Evolutionary conservation across 2,113 vertebrate species (phyloP).

Genomic region (Syngnathus floridae): DNA sequence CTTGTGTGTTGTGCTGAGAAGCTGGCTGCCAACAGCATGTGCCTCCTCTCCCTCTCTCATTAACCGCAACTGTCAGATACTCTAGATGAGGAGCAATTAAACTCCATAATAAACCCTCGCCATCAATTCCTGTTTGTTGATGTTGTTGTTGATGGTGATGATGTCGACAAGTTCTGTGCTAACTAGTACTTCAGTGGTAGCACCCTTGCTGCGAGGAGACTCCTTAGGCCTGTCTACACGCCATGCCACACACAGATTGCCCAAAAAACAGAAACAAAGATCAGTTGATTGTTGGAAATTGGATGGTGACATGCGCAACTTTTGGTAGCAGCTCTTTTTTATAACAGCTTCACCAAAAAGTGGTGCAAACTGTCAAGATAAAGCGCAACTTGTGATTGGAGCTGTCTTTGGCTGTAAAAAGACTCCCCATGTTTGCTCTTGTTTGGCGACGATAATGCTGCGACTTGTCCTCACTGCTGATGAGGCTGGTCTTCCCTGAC

Average conservation of each 20-base stretch:
- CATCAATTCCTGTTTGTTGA: conserved; percentile 78
- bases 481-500: conserved; percentile 26
- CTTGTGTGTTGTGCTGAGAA: conserved; percentile 52
- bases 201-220: conserved; percentile 51
- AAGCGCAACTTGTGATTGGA: conserved; percentile 66
- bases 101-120: conserved; percentile 77
- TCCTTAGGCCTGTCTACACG: conserved; percentile 61
- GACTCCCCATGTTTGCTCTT: conserved; percentile 66
- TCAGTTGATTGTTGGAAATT: conserved; percentile 80
- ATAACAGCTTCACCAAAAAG: conserved; percentile 86
- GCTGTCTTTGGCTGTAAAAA: conserved; percentile 59
- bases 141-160: conserved; percentile 59
- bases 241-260: conserved; percentile 54
- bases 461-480: conserved; percentile 42
- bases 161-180: conserved; percentile 63
- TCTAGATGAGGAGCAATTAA: conserved; percentile 81
- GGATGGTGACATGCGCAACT: conserved; percentile 87
- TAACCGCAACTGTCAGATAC: conserved; percentile 80
- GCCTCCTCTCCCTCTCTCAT: conserved; percentile 73
- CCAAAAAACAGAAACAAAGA: conserved; percentile 18
- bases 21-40: conserved; percentile 59
- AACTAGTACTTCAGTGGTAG: conserved; percentile 76
- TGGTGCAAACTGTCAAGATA: conserved; percentile 68
- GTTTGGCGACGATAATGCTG: conserved; percentile 57
- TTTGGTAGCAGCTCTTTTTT: conserved; percentile 83